phyloP scores from a whole-genome alignment of 2,888 invertebrate species.

The Rhingia campestris region DNA sequence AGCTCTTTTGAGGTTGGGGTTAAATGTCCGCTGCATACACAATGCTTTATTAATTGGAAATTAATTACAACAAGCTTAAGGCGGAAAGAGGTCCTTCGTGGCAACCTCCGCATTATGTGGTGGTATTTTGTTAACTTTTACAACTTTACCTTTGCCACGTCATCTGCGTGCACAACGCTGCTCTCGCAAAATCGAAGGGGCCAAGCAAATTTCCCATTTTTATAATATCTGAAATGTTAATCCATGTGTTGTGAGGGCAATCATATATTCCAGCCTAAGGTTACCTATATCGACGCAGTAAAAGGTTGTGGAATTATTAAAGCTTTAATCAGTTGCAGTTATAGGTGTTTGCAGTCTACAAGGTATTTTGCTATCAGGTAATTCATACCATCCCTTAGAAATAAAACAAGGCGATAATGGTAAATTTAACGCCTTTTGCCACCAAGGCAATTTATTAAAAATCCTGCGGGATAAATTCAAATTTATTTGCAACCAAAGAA shows the following conservation, averaged over 20 bases:
- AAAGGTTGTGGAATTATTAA: too few species aligned
- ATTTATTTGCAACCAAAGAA: slow-evolving; percentile 82
- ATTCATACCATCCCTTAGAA: too few species aligned
- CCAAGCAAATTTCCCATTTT: background rate
- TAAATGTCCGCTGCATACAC: slow-evolving; percentile 14
- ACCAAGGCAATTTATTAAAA: slow-evolving; percentile 21
- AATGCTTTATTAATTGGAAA: slow-evolving; percentile 50
- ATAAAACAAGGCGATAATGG: slow-evolving; percentile 19
- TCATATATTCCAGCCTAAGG: too few species aligned
- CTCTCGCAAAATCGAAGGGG: background rate
- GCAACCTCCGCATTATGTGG: background rate
- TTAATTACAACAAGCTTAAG: slow-evolving; percentile 54
- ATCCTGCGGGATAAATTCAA: slow-evolving; percentile 79
- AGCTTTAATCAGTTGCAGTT: too few species aligned
- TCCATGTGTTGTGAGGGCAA: too few species aligned
- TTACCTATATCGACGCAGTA: too few species aligned
- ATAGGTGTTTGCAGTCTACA: too few species aligned
- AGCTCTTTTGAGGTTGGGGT: slow-evolving; percentile 4
- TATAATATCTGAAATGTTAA: background rate
- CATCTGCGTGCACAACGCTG: background rate
- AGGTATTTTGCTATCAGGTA: too few species aligned
- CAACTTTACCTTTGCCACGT: background rate
- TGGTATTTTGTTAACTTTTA: slow-evolving; percentile 7
- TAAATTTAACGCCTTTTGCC: slow-evolving; percentile 48
- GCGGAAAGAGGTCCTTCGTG: slow-evolving; percentile 5